Conservation (phyloP, 2,888 invertebrate genomes). For the Frankliniella intonsa region DNA sequence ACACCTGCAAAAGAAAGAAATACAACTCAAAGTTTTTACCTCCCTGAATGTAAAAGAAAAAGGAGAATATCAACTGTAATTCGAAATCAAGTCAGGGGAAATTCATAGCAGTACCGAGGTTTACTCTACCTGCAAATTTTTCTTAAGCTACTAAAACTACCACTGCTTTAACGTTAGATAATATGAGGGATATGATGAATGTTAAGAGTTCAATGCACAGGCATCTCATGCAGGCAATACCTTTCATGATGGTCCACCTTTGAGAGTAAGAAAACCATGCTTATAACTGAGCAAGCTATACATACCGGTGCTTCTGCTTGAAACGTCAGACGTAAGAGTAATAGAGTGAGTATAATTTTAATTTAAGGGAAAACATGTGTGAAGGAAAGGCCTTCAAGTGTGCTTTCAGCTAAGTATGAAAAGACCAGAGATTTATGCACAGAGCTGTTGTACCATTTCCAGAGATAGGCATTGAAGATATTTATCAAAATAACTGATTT, state of each 20-base stretch:
- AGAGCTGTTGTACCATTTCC: not conserved
- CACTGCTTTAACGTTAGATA: not conserved
- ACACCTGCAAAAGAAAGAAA: not conserved
- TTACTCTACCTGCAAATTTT: constrained; percentile 4
- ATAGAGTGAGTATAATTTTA: not conserved
- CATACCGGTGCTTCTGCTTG: constrained; percentile 18
- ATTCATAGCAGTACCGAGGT: not conserved
- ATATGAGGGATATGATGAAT: constrained; percentile 4
- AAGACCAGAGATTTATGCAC: not conserved
- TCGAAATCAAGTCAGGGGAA: not conserved
- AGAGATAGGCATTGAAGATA: not conserved
- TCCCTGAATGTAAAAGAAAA: not conserved
- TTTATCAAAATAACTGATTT: not conserved
- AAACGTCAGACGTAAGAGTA: constrained; percentile 19
- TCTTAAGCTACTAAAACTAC: not conserved
- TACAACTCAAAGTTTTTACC: not conserved
- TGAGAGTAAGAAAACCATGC: constrained; percentile 7
- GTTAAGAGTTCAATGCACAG: constrained; percentile 10
- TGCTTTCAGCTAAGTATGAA: not conserved
- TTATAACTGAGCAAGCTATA: constrained; percentile 16
- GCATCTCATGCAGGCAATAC: constrained; percentile 22
- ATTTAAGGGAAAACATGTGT: not conserved
- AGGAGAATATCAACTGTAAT: not conserved
- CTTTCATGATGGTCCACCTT: constrained; percentile 22
- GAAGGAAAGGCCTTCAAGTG: not conserved